Base-by-base conservation (phyloP, 2,888 invertebrate genomes). In the Folsomia candida region DNA sequence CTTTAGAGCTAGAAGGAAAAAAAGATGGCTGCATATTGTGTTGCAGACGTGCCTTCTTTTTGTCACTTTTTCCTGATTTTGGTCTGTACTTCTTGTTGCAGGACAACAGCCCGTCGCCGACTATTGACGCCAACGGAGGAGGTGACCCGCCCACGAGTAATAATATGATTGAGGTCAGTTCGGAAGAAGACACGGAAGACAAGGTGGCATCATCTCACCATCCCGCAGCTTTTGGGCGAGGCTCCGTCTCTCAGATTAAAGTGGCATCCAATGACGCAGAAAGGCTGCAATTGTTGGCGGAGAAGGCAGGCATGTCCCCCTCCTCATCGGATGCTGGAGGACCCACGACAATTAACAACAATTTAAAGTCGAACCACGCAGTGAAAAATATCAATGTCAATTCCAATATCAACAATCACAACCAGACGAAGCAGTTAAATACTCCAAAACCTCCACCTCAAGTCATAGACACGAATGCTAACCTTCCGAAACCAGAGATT, bases 91-190 rank as follows among this genome's bases (percentile, higher is more conserved):
- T 37, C 37, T 9, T 37, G 57, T 29, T 27, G 57, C 59, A 79
- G 77, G 78, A 77, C 26, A 76, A 70, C 37, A 77, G 76, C 54
- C 78, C 79, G 47, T 79, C 79, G 20, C 79, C 79, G 0, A 79
- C 77, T 2, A 66, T 62, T 4, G 77, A 75, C 27, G 58, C 54
- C 20, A 54, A 20, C 26, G 64, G 58, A 51, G 68, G 66, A 54
- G 67, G 37, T 37, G 54, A 27, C 59, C 47, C 64, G 26, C 62
- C 37, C 27, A 60, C 63, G 0, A 69, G 66, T 54, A 64, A 24
- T n/a, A 58, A 54, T 11, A n/a, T 4, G 22, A 29, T 51, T n/a
- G 68, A 68, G 37, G 37, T 60, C 47, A 74, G 74, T 47, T 75
- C 76, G 11, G 76, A 77, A 51, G 76, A 76, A 47, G 73, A 75